Percentiles rank a stretch among this genome's conserved stretches.
Conservation (phyloP, 2,797 vertebrate species). For the Myotis myotis region DNA sequence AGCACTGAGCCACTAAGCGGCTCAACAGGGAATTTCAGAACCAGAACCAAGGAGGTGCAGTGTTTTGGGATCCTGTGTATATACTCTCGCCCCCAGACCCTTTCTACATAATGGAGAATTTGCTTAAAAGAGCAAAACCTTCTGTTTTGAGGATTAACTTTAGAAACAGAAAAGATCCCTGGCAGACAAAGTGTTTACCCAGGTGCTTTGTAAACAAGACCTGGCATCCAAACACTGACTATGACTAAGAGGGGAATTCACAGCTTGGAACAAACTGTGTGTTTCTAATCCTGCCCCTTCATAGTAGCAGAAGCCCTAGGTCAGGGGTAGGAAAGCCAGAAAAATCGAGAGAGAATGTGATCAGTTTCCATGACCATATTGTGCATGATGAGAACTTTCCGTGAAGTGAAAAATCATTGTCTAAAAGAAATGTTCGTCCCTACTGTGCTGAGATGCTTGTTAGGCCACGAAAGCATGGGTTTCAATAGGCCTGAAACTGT, state of each 20-base stretch:
- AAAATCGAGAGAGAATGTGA: background rate
- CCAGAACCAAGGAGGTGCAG: background rate
- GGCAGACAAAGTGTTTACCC: background rate
- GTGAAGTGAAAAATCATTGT: background rate
- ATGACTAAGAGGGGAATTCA: background rate
- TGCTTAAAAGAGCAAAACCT: constrained; percentile 31
- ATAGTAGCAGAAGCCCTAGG: background rate
- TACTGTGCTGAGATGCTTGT: background rate
- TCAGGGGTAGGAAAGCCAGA: background rate
- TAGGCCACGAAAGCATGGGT: background rate
- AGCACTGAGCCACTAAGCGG: background rate
- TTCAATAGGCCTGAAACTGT: background rate
- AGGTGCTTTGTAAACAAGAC: background rate
- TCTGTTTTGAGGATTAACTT: constrained; percentile 37
- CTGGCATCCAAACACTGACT: background rate
- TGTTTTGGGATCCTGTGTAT: background rate
- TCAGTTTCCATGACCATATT: background rate
- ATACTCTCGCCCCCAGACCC: background rate
- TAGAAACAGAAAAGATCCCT: constrained; percentile 21
- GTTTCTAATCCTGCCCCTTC: background rate
- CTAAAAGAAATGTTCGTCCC: background rate
- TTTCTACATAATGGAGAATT: background rate
- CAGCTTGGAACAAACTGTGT: background rate
- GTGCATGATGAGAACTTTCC: background rate
- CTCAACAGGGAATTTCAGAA: constrained; percentile 22